Percentiles rank a stretch among this genome's conserved stretches.
phyloP scores from a whole-genome alignment of 2,797 vertebrate genomes.

The Alcedo atthis region DNA sequence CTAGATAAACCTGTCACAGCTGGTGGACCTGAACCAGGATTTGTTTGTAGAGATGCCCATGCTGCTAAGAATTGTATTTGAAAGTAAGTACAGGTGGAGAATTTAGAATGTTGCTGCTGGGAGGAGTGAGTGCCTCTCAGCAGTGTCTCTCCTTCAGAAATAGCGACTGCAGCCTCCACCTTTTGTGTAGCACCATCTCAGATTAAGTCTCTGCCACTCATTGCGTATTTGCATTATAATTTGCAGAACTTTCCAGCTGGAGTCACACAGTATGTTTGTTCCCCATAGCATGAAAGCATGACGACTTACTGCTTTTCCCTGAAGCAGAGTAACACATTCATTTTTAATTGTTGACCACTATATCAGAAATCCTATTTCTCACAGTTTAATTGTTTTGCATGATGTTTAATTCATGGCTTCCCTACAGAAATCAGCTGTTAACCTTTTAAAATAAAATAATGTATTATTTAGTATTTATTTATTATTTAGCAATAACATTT shows the following conservation, averaged over 20 bases:
- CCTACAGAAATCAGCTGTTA: conserved; percentile 65
- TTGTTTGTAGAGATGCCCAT: background rate
- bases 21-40: background rate
- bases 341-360: conserved; percentile 70
- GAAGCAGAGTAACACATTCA: conserved; percentile 44
- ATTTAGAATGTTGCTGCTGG: conserved; percentile 6
- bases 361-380: conserved; percentile 59
- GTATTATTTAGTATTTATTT: conserved; percentile 70
- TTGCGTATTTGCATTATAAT: background rate
- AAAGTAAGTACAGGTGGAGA: background rate
- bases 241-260: conserved; percentile 26
- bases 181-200: background rate
- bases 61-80: background rate
- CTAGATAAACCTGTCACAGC: background rate
- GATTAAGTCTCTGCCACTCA: conserved; percentile 21
- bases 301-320: conserved; percentile 47
- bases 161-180: background rate
- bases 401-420: conserved; percentile 69
- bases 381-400: conserved; percentile 65
- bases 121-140: conserved; percentile 16
- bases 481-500: conserved; percentile 67
- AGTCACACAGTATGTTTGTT: background rate
- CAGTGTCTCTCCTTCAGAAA: background rate
- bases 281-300: background rate
- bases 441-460: conserved; percentile 8